Conservation (phyloP, 2,888 invertebrate genomes). For the Synanthedon tipuliformis region DNA sequence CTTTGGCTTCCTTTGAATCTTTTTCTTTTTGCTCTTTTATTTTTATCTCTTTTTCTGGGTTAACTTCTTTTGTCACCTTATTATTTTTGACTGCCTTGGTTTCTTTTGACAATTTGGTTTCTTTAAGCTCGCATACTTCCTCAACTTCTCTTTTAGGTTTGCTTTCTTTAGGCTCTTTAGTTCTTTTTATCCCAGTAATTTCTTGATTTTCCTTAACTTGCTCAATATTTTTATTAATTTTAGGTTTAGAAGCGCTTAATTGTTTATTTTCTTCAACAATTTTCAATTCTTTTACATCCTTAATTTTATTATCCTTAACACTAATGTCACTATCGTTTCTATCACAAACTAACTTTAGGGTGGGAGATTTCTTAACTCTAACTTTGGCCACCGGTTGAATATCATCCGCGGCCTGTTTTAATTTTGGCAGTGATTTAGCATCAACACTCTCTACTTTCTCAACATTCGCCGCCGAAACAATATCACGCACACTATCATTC, state of each 20-base stretch:
- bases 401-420: constrained; percentile 34
- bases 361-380: constrained; percentile 52
- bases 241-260: constrained; percentile 8
- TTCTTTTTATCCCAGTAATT: neutral
- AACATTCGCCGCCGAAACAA: constrained; percentile 19
- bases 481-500: constrained; percentile 18
- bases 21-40: constrained; percentile 2
- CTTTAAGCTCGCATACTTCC: constrained; percentile 8
- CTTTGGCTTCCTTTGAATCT: neutral
- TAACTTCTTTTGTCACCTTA: neutral
- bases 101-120: constrained; percentile 3
- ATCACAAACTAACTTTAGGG: constrained; percentile 41
- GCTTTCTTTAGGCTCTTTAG: constrained; percentile 5
- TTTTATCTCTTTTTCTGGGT: constrained; percentile 1
- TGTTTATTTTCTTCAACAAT: neutral
- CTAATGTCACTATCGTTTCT: constrained; percentile 29
- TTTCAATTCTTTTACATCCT: constrained; percentile 4
- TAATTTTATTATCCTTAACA: constrained; percentile 22
- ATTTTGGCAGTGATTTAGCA: constrained; percentile 42
- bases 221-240: constrained; percentile 3
- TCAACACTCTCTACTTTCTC: constrained; percentile 21
- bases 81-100: constrained; percentile 1
- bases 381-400: constrained; percentile 37
- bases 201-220: neutral
- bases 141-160: constrained; percentile 5